phyloP scores from a whole-genome alignment of 2,113 vertebrate genomes.

The Thamnaconus septentrionalis region DNA sequence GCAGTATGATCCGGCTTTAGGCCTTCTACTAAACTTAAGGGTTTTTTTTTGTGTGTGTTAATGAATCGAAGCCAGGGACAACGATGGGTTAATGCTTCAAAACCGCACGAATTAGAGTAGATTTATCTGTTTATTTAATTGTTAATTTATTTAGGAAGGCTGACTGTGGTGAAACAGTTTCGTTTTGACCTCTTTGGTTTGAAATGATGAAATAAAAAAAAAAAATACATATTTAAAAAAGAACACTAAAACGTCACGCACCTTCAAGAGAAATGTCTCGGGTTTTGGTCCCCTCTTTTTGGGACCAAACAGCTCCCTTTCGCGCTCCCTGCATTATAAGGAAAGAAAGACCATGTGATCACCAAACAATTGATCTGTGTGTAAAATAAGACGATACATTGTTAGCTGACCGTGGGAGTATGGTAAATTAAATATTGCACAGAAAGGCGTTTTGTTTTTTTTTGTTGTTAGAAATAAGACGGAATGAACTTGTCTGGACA shows the following conservation, averaged over 20 bases:
- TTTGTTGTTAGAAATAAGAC: not conserved
- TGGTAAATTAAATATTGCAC: not conserved
- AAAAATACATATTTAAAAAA: not conserved
- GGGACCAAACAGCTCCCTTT: slow-evolving; percentile 93
- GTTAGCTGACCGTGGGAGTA: no score
- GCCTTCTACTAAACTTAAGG: not conserved
- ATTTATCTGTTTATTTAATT: no score
- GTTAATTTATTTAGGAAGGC: no score
- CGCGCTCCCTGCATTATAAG: slow-evolving; percentile 81
- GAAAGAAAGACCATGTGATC: not conserved
- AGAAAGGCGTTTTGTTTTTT: not conserved
- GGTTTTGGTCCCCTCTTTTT: slow-evolving; percentile 97
- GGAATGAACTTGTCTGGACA: no score
- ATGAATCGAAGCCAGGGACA: not conserved
- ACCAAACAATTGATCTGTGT: not conserved
- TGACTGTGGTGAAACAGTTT: no score
- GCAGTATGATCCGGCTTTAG: slow-evolving; percentile 2
- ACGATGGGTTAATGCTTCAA: no score
- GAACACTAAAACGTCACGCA: slow-evolving; percentile 56
- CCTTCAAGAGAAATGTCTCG: slow-evolving; percentile 95
- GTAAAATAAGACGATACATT: no score
- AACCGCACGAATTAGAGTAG: no score
- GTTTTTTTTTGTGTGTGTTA: not conserved
- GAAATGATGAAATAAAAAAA: not conserved
- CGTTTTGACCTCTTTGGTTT: not conserved